Base-by-base conservation (phyloP, 2,888 invertebrate species). In the Lithophane leautieri region DNA sequence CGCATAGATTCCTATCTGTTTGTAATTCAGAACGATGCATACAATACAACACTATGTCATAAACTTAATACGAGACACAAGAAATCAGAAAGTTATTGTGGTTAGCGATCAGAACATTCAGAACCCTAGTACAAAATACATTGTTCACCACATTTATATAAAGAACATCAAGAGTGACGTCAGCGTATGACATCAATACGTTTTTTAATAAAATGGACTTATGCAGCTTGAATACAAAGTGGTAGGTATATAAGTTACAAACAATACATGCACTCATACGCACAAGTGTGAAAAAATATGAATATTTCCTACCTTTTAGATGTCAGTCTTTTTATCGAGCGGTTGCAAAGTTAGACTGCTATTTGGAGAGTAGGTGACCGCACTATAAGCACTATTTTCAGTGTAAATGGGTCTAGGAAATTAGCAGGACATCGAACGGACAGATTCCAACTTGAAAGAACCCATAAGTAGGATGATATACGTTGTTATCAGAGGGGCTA, bases 191-290 rank as follows among this genome's bases (percentile, higher is more conserved):
- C 82, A 71, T 78, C 82, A 82, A 56, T 47, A 69, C 11, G n/a
- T 44, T 78, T 74, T 82, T 58, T 61, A 71, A 82, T 71, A 71
- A 82, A 82, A 73, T 42, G 61, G 16, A 54, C 58, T 62, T 42
- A 69, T 74, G 82, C 82, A 82, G 67, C 22, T 69, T n/a, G 79
- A 78, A 82, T 82, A 79, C 9, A 34, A 78, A 82, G 40, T 78
- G 34, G 67, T 56, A 68, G 19, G 60, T 60, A 60, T 25, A 50
- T 19, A 50, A 56, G 12, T n/a, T 2, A 69, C 40, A 14, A 62
- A 65, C 34, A 44, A 70, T 66, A 61, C 50, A 44, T 62, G 40
- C 54, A 63, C 4, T 47, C 19, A 19, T 19, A 11, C 28, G 8
- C n/a, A 28, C n/a, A 16, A 14, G 14, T 40, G 25, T 2, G 34